Conservation (phyloP, 2,888 invertebrate genomes). For the Sesia apiformis region DNA sequence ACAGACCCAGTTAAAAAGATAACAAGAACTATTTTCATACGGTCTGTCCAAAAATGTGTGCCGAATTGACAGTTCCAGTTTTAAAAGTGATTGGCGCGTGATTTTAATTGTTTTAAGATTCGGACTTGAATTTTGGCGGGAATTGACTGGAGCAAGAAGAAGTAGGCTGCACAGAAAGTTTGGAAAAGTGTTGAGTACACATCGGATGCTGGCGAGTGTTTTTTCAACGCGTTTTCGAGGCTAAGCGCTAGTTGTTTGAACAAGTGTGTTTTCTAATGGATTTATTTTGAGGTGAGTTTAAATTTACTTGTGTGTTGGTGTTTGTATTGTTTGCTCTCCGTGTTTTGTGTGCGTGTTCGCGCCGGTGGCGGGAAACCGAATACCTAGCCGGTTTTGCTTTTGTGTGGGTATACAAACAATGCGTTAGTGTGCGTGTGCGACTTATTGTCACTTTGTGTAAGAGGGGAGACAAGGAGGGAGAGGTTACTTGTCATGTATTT, state of each 20-base stretch:
- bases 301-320: constrained; percentile 73
- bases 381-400: constrained; percentile 56
- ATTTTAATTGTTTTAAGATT: constrained; percentile 27
- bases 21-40: constrained; percentile 29
- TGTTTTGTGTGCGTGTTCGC: constrained; percentile 70
- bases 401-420: constrained; percentile 66
- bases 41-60: constrained; percentile 1
- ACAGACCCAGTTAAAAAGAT: constrained; percentile 29
- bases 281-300: constrained; percentile 75
- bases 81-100: constrained; percentile 16
- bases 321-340: constrained; percentile 70
- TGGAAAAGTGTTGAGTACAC: constrained; percentile 8
- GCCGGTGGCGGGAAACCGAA: constrained; percentile 73
- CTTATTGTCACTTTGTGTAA: constrained; percentile 70
- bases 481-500: constrained; percentile 71
- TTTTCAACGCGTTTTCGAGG: constrained; percentile 75
- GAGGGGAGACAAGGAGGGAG: constrained; percentile 65
- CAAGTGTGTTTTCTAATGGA: constrained; percentile 76
- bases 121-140: constrained; percentile 46
- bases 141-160: constrained; percentile 19
- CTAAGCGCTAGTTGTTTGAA: constrained; percentile 75
- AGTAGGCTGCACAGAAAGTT: constrained; percentile 59
- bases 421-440: constrained; percentile 48
- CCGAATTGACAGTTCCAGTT: constrained; percentile 19
- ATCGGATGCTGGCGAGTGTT: constrained; percentile 54